Percentiles rank a stretch among this genome's conserved stretches.
Evolutionary conservation across 2,113 vertebrate genomes (phyloP).

Genomic region (Cyprinodon brontotheroides): DNA sequence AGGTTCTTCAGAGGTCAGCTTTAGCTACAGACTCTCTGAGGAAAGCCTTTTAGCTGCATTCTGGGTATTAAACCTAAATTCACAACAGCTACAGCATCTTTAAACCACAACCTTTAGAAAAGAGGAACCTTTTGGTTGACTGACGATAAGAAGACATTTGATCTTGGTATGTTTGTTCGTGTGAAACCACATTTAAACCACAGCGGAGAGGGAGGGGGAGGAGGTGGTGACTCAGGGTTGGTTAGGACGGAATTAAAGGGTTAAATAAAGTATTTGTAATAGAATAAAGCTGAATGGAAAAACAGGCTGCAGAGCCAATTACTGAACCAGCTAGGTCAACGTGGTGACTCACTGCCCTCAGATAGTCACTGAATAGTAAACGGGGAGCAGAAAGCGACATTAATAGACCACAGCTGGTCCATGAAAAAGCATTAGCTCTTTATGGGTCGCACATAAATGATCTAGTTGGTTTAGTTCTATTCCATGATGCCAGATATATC

Average conservation of each 20-base stretch:
- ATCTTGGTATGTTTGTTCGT: constrained; percentile 6
- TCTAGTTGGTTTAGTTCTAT: not conserved
- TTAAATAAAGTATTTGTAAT: constrained; percentile 15
- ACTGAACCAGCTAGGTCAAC: constrained; percentile 24
- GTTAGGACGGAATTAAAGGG: constrained; percentile 11
- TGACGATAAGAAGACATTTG: not conserved
- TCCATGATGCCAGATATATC: not conserved
- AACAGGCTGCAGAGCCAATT: not conserved
- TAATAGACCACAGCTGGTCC: not conserved
- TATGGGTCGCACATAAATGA: not conserved
- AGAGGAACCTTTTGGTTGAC: not conserved
- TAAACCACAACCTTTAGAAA: not conserved
- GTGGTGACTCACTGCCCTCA: constrained; percentile 23
- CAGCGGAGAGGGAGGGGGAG: not conserved
- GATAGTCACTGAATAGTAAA: constrained; percentile 9
- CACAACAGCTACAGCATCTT: not conserved
- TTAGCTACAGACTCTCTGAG: not conserved
- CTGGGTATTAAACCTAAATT: not conserved
- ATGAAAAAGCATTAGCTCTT: not conserved
- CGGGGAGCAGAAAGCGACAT: not conserved
- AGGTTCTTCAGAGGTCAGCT: constrained; percentile 10
- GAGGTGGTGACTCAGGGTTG: not conserved
- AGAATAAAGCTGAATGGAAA: constrained; percentile 19
- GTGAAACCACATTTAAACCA: constrained; percentile 18
- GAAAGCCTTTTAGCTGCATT: not conserved